Conservation (phyloP, 2,113 vertebrate species). For the Nothocercus julius region DNA sequence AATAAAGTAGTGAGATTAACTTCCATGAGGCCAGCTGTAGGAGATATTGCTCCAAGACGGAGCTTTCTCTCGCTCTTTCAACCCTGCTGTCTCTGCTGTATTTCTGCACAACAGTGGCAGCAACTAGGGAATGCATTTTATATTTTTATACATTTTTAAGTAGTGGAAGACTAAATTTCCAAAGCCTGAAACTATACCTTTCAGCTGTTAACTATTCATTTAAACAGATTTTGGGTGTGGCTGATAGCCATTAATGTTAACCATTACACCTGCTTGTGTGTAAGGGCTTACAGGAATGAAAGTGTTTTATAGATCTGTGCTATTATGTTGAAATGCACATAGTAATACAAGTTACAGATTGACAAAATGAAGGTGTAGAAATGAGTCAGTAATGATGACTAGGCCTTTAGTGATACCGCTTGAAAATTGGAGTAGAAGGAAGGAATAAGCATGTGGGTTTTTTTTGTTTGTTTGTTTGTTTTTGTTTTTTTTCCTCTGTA, state of each 20-base stretch:
- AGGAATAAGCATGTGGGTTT: neutral
- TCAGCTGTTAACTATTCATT: slow-evolving; percentile 9
- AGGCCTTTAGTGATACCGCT: neutral
- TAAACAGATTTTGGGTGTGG: neutral
- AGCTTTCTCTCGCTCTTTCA: neutral
- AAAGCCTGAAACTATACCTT: slow-evolving; percentile 18
- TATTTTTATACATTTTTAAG: neutral
- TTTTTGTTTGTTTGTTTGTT: too few species aligned
- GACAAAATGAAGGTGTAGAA: neutral
- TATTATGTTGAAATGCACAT: neutral
- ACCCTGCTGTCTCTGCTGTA: neutral
- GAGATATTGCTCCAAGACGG: neutral
- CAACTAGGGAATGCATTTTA: neutral
- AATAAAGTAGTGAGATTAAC: neutral
- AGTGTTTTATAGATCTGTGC: accelerated
- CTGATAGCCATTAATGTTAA: neutral
- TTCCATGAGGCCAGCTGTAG: neutral
- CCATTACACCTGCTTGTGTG: neutral
- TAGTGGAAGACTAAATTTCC: neutral
- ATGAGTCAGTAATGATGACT: neutral
- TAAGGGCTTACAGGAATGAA: neutral
- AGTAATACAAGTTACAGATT: neutral
- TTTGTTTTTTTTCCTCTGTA: neutral
- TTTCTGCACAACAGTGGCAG: too few species aligned
- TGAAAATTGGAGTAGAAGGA: neutral